Evolutionary conservation across 2,888 invertebrate genomes (phyloP), one percentile per base, ranked within the genome.

Genomic region (Alviniconcha strummeri): DNA sequence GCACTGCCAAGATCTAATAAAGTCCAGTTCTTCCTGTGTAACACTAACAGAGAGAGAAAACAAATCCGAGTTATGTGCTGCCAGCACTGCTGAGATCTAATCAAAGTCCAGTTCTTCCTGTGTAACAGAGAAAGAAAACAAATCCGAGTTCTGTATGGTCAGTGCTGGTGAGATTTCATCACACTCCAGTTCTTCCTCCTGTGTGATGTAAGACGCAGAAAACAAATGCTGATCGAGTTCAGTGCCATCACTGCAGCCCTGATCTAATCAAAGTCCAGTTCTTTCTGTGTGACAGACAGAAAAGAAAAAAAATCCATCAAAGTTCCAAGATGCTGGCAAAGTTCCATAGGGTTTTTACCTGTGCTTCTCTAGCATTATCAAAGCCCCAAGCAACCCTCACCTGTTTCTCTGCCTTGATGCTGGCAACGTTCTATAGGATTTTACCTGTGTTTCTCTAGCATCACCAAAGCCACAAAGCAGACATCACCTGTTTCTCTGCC

Each of bases 401-500:
- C 87, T 91, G 89, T 85, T 93, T 93, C 83, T 93, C 93, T 54
- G 89, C 87, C 81, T 88, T 91, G 89, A 93, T 93, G 83, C 87
- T 91, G 90, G 95, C 95, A 95, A 96, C 95, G 92, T 96, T 96
- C 90, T 96, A 96, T 92, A 95, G 95, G 89, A 3, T 36, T 36
- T 36, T 36, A 36, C 36, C 36, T 36, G 36, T 36, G 36, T 36
- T 36, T 36, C 36, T 36, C 36, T 36, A 36, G 36, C 36, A 36
- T 36, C 36, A 36, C 3, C 36, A 36, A 36, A 36, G 36, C 36
- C 36, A 36, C 36, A 36, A 36, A 36, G 36, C 36, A 36, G 36
- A 36, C 36, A 36, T 36, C 36, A 86, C 90, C 87, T 91, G 89
- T 85, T 93, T 93, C 83, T 93, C 93, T 54, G 89, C 87, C 81